Conservation (phyloP, 2,113 vertebrate species). For the Machaerirhynchus nigripectus region DNA sequence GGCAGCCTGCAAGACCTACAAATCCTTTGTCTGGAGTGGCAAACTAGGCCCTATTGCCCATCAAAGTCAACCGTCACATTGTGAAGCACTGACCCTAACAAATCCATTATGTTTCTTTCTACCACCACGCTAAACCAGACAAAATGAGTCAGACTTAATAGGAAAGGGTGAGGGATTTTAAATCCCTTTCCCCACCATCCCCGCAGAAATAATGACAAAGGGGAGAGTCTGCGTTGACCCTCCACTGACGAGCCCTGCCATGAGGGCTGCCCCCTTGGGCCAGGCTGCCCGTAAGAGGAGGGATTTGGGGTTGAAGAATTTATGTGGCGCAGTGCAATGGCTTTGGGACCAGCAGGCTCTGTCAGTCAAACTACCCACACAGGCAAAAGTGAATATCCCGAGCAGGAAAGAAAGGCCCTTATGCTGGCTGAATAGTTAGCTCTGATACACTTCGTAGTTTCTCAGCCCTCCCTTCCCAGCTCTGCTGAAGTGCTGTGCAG, state of each 20-base stretch:
- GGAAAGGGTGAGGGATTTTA: slow-evolving; percentile 31
- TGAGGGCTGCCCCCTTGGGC: neutral
- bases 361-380: neutral
- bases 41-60: slow-evolving; percentile 53
- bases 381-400: neutral
- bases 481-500: neutral
- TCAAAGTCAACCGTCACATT: slow-evolving; percentile 67
- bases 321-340: rapidly evolving
- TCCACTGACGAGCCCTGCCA: neutral
- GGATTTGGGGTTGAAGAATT: neutral
- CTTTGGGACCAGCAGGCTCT: neutral
- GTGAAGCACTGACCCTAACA: slow-evolving; percentile 72
- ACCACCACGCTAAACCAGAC: slow-evolving; percentile 47
- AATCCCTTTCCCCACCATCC: neutral
- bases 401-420: slow-evolving; percentile 10
- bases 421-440: slow-evolving; percentile 25
- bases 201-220: neutral
- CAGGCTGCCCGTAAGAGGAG: neutral
- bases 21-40: slow-evolving; percentile 64
- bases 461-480: neutral
- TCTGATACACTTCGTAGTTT: slow-evolving; percentile 23
- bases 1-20: slow-evolving; percentile 63
- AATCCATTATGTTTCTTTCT: slow-evolving; percentile 71
- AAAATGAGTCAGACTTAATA: slow-evolving; percentile 56
- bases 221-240: neutral